Percentiles rank a stretch among this genome's conserved stretches.
phyloP scores from a whole-genome alignment of 2,113 vertebrate species.

The Sitta europaea region DNA sequence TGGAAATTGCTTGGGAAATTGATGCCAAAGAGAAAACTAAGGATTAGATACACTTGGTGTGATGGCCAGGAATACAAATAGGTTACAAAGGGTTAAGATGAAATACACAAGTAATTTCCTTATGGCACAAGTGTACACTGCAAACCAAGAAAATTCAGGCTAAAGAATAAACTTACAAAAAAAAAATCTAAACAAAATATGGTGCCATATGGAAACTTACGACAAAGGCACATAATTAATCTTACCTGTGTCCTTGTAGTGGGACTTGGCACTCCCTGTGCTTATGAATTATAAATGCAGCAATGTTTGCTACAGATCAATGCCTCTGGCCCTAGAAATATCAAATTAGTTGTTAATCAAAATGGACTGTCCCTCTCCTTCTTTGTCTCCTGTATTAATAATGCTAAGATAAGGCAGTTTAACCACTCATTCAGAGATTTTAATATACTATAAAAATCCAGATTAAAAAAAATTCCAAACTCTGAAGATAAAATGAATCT shows the following conservation, averaged over 20 bases:
- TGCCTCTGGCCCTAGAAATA: not conserved
- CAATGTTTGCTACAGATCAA: not conserved
- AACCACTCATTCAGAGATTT: not conserved
- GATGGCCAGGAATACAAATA: not conserved
- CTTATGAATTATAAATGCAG: conserved; percentile 45
- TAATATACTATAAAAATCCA: not conserved
- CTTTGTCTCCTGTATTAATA: not conserved
- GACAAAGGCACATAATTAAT: not conserved
- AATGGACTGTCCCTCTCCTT: not conserved
- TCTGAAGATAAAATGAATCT: not conserved
- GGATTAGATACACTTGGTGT: not conserved
- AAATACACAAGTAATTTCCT: not conserved
- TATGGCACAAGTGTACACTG: not conserved
- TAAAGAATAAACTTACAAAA: not conserved
- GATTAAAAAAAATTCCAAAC: not conserved
- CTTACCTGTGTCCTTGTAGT: not conserved
- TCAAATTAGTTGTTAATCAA: not conserved
- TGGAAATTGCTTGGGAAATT: not conserved
- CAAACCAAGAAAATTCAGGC: not conserved
- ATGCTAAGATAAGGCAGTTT: not conserved
- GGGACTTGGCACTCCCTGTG: not conserved
- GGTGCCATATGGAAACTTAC: not conserved
- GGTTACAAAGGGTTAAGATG: not conserved
- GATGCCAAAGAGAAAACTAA: not conserved
- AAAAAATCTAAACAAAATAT: not conserved